Conservation (phyloP, 2,113 vertebrate genomes). For the Plotosus lineatus region DNA sequence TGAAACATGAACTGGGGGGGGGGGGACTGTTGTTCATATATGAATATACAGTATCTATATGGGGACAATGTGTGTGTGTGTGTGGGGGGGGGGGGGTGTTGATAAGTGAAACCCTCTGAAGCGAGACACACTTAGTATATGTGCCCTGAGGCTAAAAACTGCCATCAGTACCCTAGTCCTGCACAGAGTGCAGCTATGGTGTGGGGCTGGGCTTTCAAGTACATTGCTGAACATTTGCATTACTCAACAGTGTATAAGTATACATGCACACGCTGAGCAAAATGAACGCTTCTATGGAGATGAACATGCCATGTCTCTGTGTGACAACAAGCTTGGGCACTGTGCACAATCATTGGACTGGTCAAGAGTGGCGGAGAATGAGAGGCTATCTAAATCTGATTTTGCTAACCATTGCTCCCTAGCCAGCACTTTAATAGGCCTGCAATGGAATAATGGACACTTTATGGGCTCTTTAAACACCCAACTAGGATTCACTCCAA, state of each 20-base stretch:
- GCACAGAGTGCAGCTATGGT: background rate
- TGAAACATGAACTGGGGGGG: constrained; percentile 1
- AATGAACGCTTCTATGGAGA: constrained; percentile 44
- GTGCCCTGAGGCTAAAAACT: constrained; percentile 8
- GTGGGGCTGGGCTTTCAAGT: background rate
- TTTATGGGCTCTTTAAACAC: constrained; percentile 78
- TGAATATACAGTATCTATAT: background rate
- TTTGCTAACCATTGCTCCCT: constrained; percentile 68
- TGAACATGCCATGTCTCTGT: constrained; percentile 17
- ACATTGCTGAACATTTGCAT: constrained; percentile 10
- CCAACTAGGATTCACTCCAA: constrained; percentile 81
- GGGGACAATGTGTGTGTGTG: background rate
- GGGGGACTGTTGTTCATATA: too few species aligned
- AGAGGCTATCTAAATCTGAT: constrained; percentile 63
- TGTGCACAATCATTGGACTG: constrained; percentile 28
- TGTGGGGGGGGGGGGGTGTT: constrained; percentile 55
- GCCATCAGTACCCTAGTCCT: background rate
- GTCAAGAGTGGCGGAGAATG: constrained; percentile 2
- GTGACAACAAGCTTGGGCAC: constrained; percentile 38
- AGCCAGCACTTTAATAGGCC: constrained; percentile 78
- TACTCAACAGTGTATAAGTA: background rate
- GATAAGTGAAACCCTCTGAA: constrained; percentile 34
- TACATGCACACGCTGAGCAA: constrained; percentile 20
- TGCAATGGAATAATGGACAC: constrained; percentile 72
- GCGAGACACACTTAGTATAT: background rate